phyloP scores from a whole-genome alignment of 2,113 vertebrate genomes.

The Machaerirhynchus nigripectus region DNA sequence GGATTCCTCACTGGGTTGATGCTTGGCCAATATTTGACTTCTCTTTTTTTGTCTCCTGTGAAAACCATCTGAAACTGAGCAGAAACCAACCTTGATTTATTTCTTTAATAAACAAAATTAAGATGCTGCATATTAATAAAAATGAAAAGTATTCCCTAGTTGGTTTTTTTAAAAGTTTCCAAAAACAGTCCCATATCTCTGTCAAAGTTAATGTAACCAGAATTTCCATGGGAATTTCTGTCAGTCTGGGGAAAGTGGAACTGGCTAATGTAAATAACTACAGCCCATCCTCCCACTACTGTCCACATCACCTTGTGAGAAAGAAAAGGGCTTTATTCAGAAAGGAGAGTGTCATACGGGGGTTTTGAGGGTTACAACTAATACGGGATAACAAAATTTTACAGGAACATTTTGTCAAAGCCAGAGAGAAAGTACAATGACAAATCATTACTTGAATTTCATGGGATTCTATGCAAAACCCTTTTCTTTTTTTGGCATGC shows the following conservation, averaged over 20 bases:
- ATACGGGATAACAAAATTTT: not conserved
- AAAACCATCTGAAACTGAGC: constrained; percentile 40
- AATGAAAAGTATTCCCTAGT: constrained; percentile 51
- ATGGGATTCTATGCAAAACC: not conserved
- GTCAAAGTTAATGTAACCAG: constrained; percentile 62
- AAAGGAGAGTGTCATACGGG: not conserved
- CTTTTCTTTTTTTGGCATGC: not conserved
- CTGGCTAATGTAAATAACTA: constrained; percentile 27
- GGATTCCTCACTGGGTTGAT: constrained; percentile 2
- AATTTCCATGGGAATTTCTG: constrained; percentile 61
- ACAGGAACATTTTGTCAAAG: not conserved
- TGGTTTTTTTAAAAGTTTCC: not conserved
- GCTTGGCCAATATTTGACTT: constrained; percentile 28
- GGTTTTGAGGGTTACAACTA: not conserved
- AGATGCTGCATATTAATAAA: constrained; percentile 51
- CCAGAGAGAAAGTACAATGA: not conserved
- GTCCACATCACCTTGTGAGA: constrained; percentile 35
- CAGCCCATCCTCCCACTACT: constrained; percentile 12
- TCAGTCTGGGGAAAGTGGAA: constrained; percentile 18
- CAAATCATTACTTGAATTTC: not conserved
- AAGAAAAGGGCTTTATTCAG: not conserved
- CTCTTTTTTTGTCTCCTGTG: constrained; percentile 42
- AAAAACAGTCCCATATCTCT: constrained; percentile 50
- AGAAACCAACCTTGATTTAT: constrained; percentile 64
- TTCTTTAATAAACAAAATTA: constrained; percentile 64